Evolutionary conservation across 2,113 vertebrate species (phyloP), one percentile per base, ranked within the genome.

Genomic region (Coregonus clupeaformis): DNA sequence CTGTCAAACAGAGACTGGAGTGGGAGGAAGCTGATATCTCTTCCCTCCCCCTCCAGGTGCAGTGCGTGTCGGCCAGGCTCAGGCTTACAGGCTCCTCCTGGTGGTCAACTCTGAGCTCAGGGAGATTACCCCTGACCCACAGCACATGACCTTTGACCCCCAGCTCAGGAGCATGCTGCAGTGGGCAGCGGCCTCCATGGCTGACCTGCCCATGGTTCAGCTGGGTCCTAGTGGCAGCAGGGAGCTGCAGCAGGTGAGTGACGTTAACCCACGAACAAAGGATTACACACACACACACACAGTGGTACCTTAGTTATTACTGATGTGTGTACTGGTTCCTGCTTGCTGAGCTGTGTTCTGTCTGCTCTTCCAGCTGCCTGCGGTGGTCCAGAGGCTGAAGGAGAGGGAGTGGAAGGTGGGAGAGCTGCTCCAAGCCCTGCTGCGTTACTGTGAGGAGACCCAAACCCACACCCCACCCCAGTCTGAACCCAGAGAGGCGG

Each of bases 141-240:
- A 94, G 2, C 86, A 95, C 59, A 79, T 90, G 84, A 87, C 82
- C 74, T 87, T 94, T 2, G 95, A 98, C 79, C 91, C 89, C 0
- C 97, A 99, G 79, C 88, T 99, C 77, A 91, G 95, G 89, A 90
- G 90, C 77, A 87, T 93, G 64, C 94, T 99, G 75, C 98, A 98
- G 85, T 99, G 98, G 98, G 92, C 93, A 1, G 92, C 94, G 1
- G 96, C 96, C 78, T 99, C 98, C n/a, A 94, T 98, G 80, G 90
- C 89, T 2, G 95, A 95, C 25, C 74, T 96, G 60, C 80, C 93
- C 16, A 87, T 93, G 52, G 90, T 99, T 80, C 92, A 93, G 81
- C 94, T 98, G 57, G 87, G 75, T 14, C 91, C 93, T 0, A 2
- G 77, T 68, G 63, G 85, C 27, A 91, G 93, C 59, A 90, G 87